A percentile compares a stretch with the other conserved stretches of the same genome.
Conservation (phyloP, 1,140 invertebrate species). For the Manduca sexta region DNA sequence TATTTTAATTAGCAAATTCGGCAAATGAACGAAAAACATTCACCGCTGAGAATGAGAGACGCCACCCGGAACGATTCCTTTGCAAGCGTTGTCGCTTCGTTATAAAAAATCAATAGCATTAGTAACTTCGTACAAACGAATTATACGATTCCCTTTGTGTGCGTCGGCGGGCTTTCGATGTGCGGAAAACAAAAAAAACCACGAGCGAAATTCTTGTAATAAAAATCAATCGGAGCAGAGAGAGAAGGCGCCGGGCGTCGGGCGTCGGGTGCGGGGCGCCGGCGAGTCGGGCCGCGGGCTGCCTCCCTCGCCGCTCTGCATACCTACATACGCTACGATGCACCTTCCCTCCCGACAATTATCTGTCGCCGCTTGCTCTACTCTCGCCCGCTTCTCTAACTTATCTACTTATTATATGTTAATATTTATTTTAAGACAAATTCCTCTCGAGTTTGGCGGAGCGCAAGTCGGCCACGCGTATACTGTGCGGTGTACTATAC, state of each 20-base stretch:
- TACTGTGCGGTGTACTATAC: constrained; percentile 1
- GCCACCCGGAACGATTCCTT: too few relatives aligned
- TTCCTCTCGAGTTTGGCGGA: background rate
- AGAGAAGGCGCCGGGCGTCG: constrained; percentile 62
- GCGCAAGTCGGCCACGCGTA: background rate
- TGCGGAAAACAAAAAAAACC: constrained; percentile 64
- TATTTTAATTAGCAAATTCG: too few relatives aligned
- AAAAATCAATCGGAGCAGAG: constrained; percentile 74
- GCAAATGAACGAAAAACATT: too few relatives aligned
- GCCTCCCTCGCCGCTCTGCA: constrained; percentile 28
- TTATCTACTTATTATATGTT: background rate
- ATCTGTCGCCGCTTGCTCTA: too few relatives aligned
- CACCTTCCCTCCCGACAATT: background rate
- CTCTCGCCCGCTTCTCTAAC: constrained; percentile 1
- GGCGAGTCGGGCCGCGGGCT: constrained; percentile 42
- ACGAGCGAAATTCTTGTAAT: constrained; percentile 73
- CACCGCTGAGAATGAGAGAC: too few relatives aligned
- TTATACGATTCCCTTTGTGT: constrained; percentile 63
- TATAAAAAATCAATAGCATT: constrained; percentile 70
- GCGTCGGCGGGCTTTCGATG: constrained; percentile 51
- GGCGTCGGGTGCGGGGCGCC: constrained; percentile 42
- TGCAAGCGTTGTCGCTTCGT: constrained; percentile 37
- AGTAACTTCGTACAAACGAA: constrained; percentile 69
- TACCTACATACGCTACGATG: constrained; percentile 26
- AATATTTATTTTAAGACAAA: background rate